phyloP scores from a whole-genome alignment of 2,888 invertebrate genomes.

The Nomada lathburiana region DNA sequence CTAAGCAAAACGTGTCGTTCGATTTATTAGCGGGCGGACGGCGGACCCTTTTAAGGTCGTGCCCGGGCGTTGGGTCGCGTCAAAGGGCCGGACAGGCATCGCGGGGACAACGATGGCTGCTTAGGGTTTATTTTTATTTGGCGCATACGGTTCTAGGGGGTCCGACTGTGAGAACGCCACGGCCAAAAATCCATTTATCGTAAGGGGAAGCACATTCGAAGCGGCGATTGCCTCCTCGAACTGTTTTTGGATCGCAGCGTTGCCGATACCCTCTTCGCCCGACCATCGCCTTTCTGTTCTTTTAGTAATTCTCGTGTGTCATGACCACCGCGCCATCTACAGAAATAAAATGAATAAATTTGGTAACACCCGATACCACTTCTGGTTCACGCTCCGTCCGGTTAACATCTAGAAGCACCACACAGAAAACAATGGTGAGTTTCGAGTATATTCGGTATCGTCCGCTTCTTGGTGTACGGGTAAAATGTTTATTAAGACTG shows the following conservation, averaged over 20 bases:
- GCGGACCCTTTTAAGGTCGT: background rate
- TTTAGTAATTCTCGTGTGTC: slow-evolving; percentile 86
- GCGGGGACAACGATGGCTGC: slow-evolving; percentile 11
- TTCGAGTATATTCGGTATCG: slow-evolving; percentile 8
- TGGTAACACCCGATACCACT: slow-evolving; percentile 90
- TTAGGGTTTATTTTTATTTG: slow-evolving; percentile 54
- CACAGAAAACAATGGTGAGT: slow-evolving; percentile 66
- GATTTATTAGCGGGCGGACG: background rate
- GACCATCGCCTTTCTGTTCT: slow-evolving; percentile 77
- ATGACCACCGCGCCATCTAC: slow-evolving; percentile 88
- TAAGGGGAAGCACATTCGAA: slow-evolving; percentile 71
- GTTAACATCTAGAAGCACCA: slow-evolving; percentile 87
- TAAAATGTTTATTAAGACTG: background rate
- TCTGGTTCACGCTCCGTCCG: slow-evolving; percentile 91
- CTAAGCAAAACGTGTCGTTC: background rate
- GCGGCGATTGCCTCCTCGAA: slow-evolving; percentile 74
- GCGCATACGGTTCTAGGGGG: slow-evolving; percentile 73
- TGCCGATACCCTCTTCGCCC: slow-evolving; percentile 63
- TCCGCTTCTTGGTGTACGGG: background rate
- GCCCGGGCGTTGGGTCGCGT: background rate
- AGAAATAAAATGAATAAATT: slow-evolving; percentile 90
- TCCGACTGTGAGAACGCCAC: slow-evolving; percentile 75
- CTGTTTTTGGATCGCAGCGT: slow-evolving; percentile 83
- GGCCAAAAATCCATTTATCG: slow-evolving; percentile 79
- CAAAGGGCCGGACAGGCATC: background rate